Conservation (phyloP, 2,797 vertebrate species). For the Cirrhinus mrigala region DNA sequence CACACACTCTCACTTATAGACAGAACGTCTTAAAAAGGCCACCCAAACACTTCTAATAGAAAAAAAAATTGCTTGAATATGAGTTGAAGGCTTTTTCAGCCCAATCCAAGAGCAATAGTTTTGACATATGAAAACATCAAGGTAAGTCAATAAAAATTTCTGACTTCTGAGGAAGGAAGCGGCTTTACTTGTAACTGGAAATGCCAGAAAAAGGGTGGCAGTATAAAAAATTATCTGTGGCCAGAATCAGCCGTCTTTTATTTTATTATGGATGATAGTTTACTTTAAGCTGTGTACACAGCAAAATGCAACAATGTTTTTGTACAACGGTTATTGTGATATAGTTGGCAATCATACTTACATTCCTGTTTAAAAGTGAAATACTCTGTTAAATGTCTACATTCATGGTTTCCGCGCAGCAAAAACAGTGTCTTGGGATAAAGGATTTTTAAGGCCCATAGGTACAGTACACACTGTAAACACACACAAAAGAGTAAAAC, state of each 20-base stretch:
- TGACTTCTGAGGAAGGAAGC: slow-evolving; percentile 58
- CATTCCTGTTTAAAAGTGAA: slow-evolving; percentile 99
- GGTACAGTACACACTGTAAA: slow-evolving; percentile 89
- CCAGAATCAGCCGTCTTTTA: slow-evolving; percentile 58
- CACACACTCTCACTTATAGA: slow-evolving; percentile 16
- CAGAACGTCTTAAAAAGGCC: slow-evolving; percentile 23
- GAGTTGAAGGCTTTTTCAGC: slow-evolving; percentile 41
- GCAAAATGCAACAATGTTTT: slow-evolving; percentile 26
- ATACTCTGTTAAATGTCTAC: slow-evolving; percentile 99
- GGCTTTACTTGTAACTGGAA: slow-evolving; percentile 55
- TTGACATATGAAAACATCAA: slow-evolving; percentile 77
- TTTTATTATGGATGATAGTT: slow-evolving; percentile 28
- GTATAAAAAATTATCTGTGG: slow-evolving; percentile 61
- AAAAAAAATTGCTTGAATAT: slow-evolving; percentile 57
- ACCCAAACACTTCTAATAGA: slow-evolving; percentile 56
- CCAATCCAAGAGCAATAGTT: slow-evolving; percentile 69
- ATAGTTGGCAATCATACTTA: slow-evolving; percentile 81
- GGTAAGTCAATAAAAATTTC: slow-evolving; percentile 37
- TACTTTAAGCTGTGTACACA: not conserved
- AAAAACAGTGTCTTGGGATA: slow-evolving; percentile 99
- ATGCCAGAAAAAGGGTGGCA: slow-evolving; percentile 52
- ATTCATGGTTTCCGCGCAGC: slow-evolving; percentile 99
- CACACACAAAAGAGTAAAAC: slow-evolving; percentile 33
- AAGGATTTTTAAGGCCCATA: slow-evolving; percentile 94
- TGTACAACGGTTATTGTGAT: slow-evolving; percentile 24